Percentiles rank a stretch among this genome's conserved stretches.
Conservation (phyloP, 2,888 invertebrate species). For the Piscicola geometra region DNA sequence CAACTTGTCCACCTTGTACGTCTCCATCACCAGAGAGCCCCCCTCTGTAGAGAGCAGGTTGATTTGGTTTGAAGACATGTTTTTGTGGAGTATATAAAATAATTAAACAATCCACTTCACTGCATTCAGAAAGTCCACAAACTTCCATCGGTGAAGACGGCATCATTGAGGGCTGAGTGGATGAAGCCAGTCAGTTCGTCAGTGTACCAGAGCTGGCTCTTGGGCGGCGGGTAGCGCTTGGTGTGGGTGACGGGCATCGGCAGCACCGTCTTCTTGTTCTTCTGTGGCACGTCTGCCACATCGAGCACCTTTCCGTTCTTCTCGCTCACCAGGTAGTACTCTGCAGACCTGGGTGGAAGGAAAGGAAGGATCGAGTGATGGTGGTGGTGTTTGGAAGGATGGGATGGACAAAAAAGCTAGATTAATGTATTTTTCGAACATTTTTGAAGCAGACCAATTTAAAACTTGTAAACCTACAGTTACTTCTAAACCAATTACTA, state of each 20-base stretch:
- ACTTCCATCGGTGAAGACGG: conserved; percentile 38
- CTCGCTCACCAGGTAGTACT: conserved; percentile 37
- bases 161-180: conserved; percentile 37
- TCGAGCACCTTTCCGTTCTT: conserved; percentile 38
- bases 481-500: too few relatives aligned
- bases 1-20: conserved; percentile 32
- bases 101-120: background rate
- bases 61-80: background rate
- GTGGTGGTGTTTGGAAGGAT: background rate
- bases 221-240: conserved; percentile 21
- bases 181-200: conserved; percentile 39
- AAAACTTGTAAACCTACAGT: too few relatives aligned
- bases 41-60: background rate
- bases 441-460: too few relatives aligned
- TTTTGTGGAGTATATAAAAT: background rate
- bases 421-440: conserved; percentile 2
- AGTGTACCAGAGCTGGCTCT: conserved; percentile 40
- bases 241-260: conserved; percentile 29
- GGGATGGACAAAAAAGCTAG: background rate
- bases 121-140: background rate
- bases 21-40: conserved; percentile 27
- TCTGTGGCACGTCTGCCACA: conserved; percentile 32
- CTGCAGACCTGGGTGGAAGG: conserved; percentile 1
- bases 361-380: background rate
- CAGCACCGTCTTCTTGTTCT: conserved; percentile 28